Conservation (phyloP, 2,113 vertebrate genomes). For the Pseudois nayaur region DNA sequence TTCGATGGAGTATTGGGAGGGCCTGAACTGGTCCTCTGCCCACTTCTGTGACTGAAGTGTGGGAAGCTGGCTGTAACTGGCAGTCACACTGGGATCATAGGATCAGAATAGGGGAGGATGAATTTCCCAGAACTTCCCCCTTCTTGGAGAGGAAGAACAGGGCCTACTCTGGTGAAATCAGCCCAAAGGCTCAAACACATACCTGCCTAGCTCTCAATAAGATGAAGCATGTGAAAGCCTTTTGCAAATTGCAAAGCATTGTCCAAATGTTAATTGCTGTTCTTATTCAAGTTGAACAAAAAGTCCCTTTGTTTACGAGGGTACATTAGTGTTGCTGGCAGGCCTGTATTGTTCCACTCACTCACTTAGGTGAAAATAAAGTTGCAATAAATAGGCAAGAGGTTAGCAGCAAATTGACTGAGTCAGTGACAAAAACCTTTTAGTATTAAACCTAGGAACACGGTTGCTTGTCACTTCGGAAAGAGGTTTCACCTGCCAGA, state of each 20-base stretch:
- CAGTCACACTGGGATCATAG: not conserved
- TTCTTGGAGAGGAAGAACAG: not conserved
- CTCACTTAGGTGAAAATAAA: constrained; percentile 12
- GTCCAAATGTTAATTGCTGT: constrained; percentile 50
- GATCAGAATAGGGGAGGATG: not conserved
- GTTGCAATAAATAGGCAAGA: constrained; percentile 13
- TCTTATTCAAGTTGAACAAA: constrained; percentile 43
- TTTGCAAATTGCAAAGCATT: constrained; percentile 26
- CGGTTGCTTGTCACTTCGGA: not conserved
- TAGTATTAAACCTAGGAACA: not conserved
- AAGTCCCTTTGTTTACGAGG: not conserved
- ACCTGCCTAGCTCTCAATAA: not conserved
- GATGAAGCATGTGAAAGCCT: constrained; percentile 36
- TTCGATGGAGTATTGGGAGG: not conserved
- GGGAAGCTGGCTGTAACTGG: no score
- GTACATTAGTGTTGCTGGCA: not conserved
- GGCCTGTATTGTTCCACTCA: not conserved
- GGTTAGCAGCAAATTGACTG: constrained; percentile 14
- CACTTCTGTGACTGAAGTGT: not conserved
- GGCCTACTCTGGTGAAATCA: not conserved
- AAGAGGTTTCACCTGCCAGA: not conserved
- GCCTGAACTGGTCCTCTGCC: not conserved
- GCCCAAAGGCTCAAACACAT: no score
- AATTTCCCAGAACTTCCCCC: not conserved
- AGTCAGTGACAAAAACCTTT: not conserved